Evolutionary conservation across 2,113 vertebrate genomes (phyloP), one percentile per base, ranked within the genome.

Genomic region (Perognathus longimembris): DNA sequence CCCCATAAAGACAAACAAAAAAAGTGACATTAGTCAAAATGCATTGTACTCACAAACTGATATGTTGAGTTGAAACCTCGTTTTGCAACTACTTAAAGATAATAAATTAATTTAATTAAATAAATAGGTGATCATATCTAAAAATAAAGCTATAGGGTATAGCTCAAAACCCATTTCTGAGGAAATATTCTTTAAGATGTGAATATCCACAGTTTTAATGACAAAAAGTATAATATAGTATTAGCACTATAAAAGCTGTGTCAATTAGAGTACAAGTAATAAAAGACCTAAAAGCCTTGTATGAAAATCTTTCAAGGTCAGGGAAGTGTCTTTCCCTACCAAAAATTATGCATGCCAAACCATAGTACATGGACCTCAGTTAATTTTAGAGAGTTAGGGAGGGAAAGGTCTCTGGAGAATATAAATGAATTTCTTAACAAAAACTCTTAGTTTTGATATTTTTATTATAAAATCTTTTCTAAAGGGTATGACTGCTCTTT

Each of bases 271-370:
- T 26, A 91, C 82, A 93, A 87, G 69, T 78, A 80, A 89, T 63
- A 87, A 94, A 93, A 64, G n/a, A 9, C 11, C 54, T 30, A 76
- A 42, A 69, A 95, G 87, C 17, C 42, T 88, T 38, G 59, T 10
- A 83, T 36, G 40, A 93, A 95, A 91, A 95, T 30, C 36, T 77
- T 45, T 93, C 59, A 67, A 90, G 54, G 45, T 66, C 59, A 93
- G 28, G 26, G 34, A 89, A 59, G 21, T 75, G 20, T 85, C 69
- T 77, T 89, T 54, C 71, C 45, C n/a, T 76, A 38, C 34, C 36
- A 71, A 76, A 93, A 89, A 70, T n/a, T n/a, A 42, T 73, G 6
- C 22, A 38, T 61, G 18, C 45, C 22, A 18, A 91, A n/a, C n/a
- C 61, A 40, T 12, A 64, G 9, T 79, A 30, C 12, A n/a, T 32